Evolutionary conservation across 2,888 invertebrate genomes (phyloP).

Genomic region (Malachius bipustulatus): DNA sequence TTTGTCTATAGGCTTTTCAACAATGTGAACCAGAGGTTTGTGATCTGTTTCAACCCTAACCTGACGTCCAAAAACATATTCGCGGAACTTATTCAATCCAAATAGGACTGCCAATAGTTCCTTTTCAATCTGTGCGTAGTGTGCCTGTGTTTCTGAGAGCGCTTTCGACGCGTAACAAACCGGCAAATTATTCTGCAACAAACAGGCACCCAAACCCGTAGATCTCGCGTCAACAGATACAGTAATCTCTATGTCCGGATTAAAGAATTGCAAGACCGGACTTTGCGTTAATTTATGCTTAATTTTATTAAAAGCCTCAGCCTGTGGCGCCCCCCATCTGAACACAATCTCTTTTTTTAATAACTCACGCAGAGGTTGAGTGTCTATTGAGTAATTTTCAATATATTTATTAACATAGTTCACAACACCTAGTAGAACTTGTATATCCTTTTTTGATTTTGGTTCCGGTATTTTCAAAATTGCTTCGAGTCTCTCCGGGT

Average conservation of each 20-base stretch:
- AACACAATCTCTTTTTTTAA: slow-evolving; percentile 17
- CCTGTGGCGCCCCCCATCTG: slow-evolving; percentile 15
- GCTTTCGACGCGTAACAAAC: slow-evolving; percentile 15
- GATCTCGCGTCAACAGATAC: slow-evolving; percentile 19
- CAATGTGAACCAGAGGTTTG: no score
- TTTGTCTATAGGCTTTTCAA: no score
- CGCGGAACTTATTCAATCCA: slow-evolving; percentile 18
- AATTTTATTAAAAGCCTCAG: slow-evolving; percentile 13
- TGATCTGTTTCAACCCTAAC: no score
- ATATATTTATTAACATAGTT: no score
- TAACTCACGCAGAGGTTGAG: slow-evolving; percentile 16
- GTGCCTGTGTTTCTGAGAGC: slow-evolving; percentile 9
- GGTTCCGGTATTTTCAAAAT: no score
- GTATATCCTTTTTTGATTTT: no score
- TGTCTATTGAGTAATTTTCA: slow-evolving; percentile 18
- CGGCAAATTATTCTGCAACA: slow-evolving; percentile 21
- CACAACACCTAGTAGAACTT: no score
- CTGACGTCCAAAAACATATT: no score
- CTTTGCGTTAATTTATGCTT: slow-evolving; percentile 12
- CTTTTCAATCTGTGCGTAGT: slow-evolving; percentile 10
- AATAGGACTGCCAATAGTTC: slow-evolving; percentile 18
- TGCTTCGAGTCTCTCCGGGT: no score
- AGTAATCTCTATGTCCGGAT: slow-evolving; percentile 11
- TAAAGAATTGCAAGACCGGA: slow-evolving; percentile 14
- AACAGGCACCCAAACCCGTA: slow-evolving; percentile 16